phyloP scores from a whole-genome alignment of 2,113 vertebrate genomes.

The Semnornis frantzii region DNA sequence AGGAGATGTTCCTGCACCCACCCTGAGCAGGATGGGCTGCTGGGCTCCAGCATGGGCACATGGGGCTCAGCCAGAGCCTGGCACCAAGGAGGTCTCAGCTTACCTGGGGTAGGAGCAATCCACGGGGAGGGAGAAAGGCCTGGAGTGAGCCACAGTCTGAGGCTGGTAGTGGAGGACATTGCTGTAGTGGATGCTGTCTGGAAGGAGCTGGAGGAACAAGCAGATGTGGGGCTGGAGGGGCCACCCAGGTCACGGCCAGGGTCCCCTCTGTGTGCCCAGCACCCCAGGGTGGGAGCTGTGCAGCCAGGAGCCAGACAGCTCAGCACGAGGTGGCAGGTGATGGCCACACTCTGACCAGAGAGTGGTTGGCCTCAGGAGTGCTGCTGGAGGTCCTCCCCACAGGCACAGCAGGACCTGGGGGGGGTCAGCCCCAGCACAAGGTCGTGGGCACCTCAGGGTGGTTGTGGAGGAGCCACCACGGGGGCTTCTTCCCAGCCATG shows the following conservation, averaged over 20 bases:
- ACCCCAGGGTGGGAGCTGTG: not conserved
- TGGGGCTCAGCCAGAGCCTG: not conserved
- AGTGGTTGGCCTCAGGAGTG: not conserved
- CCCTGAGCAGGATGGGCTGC: not conserved
- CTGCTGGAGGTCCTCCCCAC: not conserved
- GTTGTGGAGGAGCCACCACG: no score
- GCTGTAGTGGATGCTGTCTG: not conserved
- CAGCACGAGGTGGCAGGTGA: rapidly evolving
- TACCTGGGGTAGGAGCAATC: conserved; percentile 17
- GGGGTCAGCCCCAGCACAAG: no score
- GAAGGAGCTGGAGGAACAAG: not conserved
- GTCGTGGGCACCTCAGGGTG: not conserved
- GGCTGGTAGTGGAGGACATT: not conserved
- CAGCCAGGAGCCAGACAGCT: no score
- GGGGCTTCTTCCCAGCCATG: not conserved
- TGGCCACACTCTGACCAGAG: rapidly evolving
- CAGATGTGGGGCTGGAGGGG: rapidly evolving
- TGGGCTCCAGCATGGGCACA: rapidly evolving
- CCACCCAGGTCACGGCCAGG: rapidly evolving
- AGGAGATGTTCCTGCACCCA: rapidly evolving
- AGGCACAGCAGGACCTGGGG: rapidly evolving
- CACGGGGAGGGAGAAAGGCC: not conserved
- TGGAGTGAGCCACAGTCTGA: not conserved
- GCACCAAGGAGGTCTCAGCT: rapidly evolving
- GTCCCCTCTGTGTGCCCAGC: not conserved